A percentile compares a stretch with the other conserved stretches of the same genome.
Evolutionary conservation across 30 jellyfish, hydroid and myxozoan genomes (phyloP).

Genomic region (Rhopilema esculentum): DNA sequence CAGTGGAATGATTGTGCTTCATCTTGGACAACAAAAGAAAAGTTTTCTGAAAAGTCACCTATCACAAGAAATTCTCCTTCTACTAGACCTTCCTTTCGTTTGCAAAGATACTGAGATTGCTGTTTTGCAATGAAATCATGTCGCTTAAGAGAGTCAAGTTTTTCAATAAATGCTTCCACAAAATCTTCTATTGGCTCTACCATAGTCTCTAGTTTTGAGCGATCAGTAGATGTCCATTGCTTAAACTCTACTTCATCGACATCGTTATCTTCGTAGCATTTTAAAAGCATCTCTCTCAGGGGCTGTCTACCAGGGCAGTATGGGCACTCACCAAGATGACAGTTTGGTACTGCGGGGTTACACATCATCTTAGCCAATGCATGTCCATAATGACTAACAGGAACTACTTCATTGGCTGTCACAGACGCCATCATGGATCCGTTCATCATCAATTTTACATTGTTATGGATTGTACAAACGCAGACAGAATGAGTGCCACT

Average conservation of each 20-base stretch:
- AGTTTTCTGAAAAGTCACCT: slow-evolving; percentile 60
- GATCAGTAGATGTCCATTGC: slow-evolving; percentile 53
- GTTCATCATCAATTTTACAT: slow-evolving; percentile 65
- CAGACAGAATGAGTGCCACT: slow-evolving; percentile 72
- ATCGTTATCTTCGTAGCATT: slow-evolving; percentile 4
- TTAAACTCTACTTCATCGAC: slow-evolving; percentile 33
- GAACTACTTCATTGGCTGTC: slow-evolving; percentile 30
- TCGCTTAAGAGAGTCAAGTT: neutral
- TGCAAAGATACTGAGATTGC: slow-evolving; percentile 13
- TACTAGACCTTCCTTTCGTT: neutral
- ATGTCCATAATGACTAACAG: slow-evolving; percentile 20
- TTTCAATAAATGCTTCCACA: neutral
- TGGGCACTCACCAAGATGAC: slow-evolving; percentile 29
- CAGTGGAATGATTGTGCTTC: slow-evolving; percentile 42
- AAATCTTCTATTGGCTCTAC: slow-evolving; percentile 30
- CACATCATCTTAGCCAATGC: slow-evolving; percentile 37
- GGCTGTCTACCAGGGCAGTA: slow-evolving; percentile 41
- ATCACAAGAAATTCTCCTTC: slow-evolving; percentile 34
- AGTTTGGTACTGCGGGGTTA: slow-evolving; percentile 45
- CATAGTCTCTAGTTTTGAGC: slow-evolving; percentile 48
- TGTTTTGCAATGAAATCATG: slow-evolving; percentile 61
- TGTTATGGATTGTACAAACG: slow-evolving; percentile 70
- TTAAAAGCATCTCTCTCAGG: slow-evolving; percentile 23
- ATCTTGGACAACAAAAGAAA: slow-evolving; percentile 46
- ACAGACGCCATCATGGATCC: slow-evolving; percentile 2